A percentile compares a stretch with the other conserved stretches of the same genome.
These are phyloP conservation scores for Acrossocheilus wenchowensis DNA, from an alignment of 2,797 vertebrate genomes.

Conservation along the genomic window DNA sequence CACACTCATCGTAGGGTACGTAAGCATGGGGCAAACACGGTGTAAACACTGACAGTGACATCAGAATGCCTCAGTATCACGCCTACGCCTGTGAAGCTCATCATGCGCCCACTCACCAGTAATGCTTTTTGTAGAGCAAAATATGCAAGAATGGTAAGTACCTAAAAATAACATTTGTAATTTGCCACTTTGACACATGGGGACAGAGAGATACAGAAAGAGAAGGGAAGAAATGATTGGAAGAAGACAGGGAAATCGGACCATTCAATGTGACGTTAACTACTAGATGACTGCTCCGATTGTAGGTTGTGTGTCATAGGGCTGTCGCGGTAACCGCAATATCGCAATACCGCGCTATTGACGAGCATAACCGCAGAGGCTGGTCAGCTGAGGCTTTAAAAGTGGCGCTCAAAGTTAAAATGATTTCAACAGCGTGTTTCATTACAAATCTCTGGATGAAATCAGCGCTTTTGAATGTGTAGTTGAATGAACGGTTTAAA, in stretches of 20 bases:
- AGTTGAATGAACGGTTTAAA: too few species aligned
- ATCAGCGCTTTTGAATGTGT: too few species aligned
- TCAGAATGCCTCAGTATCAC: constrained; percentile 26
- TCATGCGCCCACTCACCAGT: not conserved
- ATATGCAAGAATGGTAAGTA: not conserved
- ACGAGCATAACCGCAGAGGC: too few species aligned
- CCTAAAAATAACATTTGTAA: constrained; percentile 29
- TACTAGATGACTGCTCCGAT: not conserved
- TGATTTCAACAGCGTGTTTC: too few species aligned
- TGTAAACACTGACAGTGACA: constrained; percentile 35
- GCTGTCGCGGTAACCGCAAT: too few species aligned
- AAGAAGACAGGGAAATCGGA: not conserved
- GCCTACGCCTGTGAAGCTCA: constrained; percentile 6
- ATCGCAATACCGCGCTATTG: too few species aligned
- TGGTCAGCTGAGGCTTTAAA: too few species aligned
- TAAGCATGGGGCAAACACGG: not conserved
- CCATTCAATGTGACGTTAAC: not conserved
- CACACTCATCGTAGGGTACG: not conserved
- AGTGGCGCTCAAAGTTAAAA: too few species aligned
- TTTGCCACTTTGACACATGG: not conserved
- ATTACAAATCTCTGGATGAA: too few species aligned
- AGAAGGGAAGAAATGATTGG: not conserved
- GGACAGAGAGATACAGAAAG: not conserved
- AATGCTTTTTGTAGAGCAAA: not conserved
- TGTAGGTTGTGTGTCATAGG: not conserved